A percentile compares a stretch with the other conserved stretches of the same genome.
Conservation (phyloP, 2,797 vertebrate genomes). For the Euphonia xanthogaster region DNA sequence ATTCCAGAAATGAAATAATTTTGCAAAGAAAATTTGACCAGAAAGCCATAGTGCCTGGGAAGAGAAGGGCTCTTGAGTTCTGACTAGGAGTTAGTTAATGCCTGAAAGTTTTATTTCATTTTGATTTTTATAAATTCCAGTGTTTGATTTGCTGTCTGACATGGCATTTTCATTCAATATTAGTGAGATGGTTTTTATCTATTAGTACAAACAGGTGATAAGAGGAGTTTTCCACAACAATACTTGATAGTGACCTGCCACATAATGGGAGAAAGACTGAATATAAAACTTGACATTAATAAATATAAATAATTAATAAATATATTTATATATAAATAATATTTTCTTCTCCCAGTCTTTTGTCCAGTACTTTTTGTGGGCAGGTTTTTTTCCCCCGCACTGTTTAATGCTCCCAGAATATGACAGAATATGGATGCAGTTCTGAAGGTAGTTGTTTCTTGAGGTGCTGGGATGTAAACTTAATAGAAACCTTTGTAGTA, state of each 20-base stretch:
- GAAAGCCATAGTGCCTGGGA: background rate
- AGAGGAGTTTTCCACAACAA: background rate
- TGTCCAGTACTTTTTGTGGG: background rate
- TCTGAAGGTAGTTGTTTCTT: background rate
- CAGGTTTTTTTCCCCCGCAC: background rate
- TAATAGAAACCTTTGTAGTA: background rate
- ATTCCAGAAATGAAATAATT: background rate
- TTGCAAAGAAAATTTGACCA: background rate
- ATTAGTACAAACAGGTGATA: background rate
- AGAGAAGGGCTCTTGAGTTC: background rate
- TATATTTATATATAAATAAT: too few relatives aligned
- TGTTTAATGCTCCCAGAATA: rapidly evolving
- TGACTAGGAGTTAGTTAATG: background rate
- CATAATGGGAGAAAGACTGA: background rate
- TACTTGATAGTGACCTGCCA: background rate
- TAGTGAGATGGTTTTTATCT: background rate
- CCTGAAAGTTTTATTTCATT: background rate
- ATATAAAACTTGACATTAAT: background rate
- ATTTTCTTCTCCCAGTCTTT: background rate
- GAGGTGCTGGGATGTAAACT: background rate
- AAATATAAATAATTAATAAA: too few relatives aligned
- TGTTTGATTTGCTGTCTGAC: background rate
- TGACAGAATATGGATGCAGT: background rate
- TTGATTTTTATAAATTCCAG: background rate
- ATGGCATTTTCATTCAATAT: background rate